Evolutionary conservation across 2,797 vertebrate genomes (phyloP), one percentile per base, ranked within the genome.

Genomic region (Acanthis flammea): DNA sequence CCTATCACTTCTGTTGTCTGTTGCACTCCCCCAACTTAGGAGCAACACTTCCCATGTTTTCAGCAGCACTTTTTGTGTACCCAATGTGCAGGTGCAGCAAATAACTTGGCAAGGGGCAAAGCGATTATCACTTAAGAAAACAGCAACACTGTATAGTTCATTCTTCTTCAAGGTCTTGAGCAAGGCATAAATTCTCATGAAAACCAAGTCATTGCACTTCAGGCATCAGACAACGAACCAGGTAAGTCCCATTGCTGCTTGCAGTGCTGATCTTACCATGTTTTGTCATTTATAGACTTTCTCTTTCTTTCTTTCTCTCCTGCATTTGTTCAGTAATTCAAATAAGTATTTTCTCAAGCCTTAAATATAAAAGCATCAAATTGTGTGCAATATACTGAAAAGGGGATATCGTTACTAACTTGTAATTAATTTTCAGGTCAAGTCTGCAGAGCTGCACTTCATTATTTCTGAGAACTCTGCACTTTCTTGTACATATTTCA

Each of bases 161-260:
- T 98, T 97, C 96, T 98, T 98, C 98, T 98, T 99, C 99, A 99
- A 99, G 99, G 99, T 99, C 99, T 98, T 95, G 35, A 96, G 79
- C 92, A 83, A 95, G 95, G 97, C 96, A 99, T 99, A 99, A 99
- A 99, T 98, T 98, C 96, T 50, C 95, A 79, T 55, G 98, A 75
- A 95, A 97, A 96, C 54, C 68, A 83, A 86, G 44, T 73, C 84
- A 57, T 42, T 80, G 61, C 93, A 93, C 92, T 97, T 94, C 97
- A 71, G 97, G 85, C 78, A 67, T 77, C 97, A 77, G 97, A 90
- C 92, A 65, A 94, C 41, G 37, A 51, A 86, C 41, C 18, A 92
- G 98, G 99, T 99, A 98, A 98, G 98, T 78, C 88, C 57, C 47
- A 12, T 7, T 48, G 19, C 42, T 68, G 7, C 24, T 88, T 35